These are phyloP conservation scores for Osmoderma eremita DNA, from an alignment of 2,888 invertebrate species.

Conservation along the genomic window DNA sequence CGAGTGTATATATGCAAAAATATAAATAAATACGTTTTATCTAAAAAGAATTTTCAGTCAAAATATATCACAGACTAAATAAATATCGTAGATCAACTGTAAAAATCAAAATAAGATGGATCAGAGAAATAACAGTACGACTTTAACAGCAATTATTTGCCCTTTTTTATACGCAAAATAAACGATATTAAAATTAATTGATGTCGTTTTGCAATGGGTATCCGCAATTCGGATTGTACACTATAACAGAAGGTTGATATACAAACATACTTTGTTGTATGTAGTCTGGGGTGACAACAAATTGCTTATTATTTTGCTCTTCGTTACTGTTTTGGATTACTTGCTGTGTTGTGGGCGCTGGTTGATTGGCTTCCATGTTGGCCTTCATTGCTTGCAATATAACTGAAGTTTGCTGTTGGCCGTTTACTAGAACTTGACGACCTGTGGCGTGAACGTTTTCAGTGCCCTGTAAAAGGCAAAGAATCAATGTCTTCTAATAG, in stretches of 20 bases:
- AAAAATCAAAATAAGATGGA: slow-evolving; percentile 5
- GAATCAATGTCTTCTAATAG: background rate
- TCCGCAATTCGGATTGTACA: slow-evolving; percentile 63
- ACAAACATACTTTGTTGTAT: slow-evolving; percentile 89
- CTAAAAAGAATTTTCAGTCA: slow-evolving; percentile 15
- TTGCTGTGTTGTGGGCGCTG: slow-evolving; percentile 34
- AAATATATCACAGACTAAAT: slow-evolving; percentile 32
- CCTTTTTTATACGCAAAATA: slow-evolving; percentile 27
- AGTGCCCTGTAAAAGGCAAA: slow-evolving; percentile 39
- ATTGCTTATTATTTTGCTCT: slow-evolving; percentile 67
- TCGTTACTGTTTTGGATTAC: slow-evolving; percentile 55
- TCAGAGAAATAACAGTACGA: slow-evolving; percentile 7
- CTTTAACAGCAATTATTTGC: slow-evolving; percentile 28
- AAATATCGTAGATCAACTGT: slow-evolving; percentile 26
- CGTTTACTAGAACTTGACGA: slow-evolving; percentile 61
- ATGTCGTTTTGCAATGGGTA: slow-evolving; percentile 64
- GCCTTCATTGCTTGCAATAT: slow-evolving; percentile 60
- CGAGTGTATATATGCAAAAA: slow-evolving; percentile 16
- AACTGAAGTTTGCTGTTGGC: slow-evolving; percentile 59
- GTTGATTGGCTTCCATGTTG: slow-evolving; percentile 54
- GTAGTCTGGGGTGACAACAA: slow-evolving; percentile 90
- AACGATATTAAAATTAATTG: slow-evolving; percentile 41
- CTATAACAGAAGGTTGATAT: slow-evolving; percentile 63
- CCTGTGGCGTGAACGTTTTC: slow-evolving; percentile 28
- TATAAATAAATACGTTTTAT: slow-evolving; percentile 1